These are phyloP conservation scores for Platycercus adscitus DNA, from an alignment of 2,113 vertebrate genomes.

Conservation along the genomic window DNA sequence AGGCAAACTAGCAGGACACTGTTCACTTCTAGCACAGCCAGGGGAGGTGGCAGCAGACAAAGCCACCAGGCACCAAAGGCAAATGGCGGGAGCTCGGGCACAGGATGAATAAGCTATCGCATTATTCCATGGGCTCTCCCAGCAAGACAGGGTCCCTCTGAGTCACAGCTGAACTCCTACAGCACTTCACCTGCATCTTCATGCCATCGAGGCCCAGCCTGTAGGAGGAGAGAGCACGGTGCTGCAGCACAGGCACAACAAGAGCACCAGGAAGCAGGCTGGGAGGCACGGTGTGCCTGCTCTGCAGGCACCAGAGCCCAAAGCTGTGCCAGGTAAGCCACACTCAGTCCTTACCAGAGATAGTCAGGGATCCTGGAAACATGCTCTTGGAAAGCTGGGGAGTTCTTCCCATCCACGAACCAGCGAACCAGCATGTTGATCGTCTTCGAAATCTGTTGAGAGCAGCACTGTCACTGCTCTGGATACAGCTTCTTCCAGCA, in stretches of 20 bases:
- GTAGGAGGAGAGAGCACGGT: conserved; percentile 34
- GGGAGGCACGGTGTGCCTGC: not conserved
- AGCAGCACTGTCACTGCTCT: not conserved
- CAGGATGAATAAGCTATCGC: not conserved
- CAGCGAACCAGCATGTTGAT: conserved; percentile 97
- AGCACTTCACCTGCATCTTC: conserved; percentile 94
- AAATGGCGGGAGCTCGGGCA: not conserved
- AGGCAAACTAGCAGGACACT: not conserved
- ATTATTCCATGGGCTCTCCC: not conserved
- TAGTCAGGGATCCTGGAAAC: conserved; percentile 92
- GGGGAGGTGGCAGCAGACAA: not conserved
- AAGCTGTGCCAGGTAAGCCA: not conserved
- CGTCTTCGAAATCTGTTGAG: conserved; percentile 89
- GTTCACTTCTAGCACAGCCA: not conserved
- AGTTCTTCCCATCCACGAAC: conserved; percentile 85
- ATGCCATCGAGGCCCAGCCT: conserved; percentile 96
- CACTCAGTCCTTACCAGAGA: conserved; percentile 84
- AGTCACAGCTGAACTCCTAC: not conserved
- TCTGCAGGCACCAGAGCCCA: not conserved
- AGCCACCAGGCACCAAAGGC: not conserved
- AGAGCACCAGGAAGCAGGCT: not conserved
- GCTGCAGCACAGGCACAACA: not conserved
- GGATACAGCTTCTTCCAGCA: not conserved
- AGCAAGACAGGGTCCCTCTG: not conserved
- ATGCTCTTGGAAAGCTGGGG: conserved; percentile 86